Evolutionary conservation across 2,888 invertebrate genomes (phyloP).

Genomic region (Brachyopa scutellaris): DNA sequence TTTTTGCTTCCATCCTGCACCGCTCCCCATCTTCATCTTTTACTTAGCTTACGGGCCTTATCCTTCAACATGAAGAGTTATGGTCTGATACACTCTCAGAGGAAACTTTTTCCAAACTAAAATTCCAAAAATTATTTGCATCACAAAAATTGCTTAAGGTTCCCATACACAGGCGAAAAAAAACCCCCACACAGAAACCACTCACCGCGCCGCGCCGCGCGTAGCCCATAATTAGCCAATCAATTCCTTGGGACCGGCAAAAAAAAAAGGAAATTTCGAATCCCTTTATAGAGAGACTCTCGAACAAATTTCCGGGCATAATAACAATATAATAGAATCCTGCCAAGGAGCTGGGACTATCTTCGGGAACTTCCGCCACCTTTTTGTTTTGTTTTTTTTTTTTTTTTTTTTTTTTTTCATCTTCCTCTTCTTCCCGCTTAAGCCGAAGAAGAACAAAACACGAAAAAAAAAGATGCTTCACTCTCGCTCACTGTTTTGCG

Average conservation of each 20-base stretch:
- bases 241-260: slow-evolving; percentile 51
- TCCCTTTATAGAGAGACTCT: slow-evolving; percentile 56
- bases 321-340: slow-evolving; percentile 71
- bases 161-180: slow-evolving; percentile 27
- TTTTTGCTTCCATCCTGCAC: background rate
- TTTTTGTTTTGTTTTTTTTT: slow-evolving; percentile 11
- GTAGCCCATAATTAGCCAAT: slow-evolving; percentile 71
- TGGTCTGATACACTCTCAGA: slow-evolving; percentile 54
- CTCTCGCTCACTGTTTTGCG: slow-evolving; percentile 60
- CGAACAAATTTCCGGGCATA: slow-evolving; percentile 70
- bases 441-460: slow-evolving; percentile 8
- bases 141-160: slow-evolving; percentile 67
- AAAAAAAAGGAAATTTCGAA: slow-evolving; percentile 41
- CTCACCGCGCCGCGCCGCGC: slow-evolving; percentile 25
- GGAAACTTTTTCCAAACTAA: slow-evolving; percentile 38
- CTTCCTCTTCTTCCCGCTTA: slow-evolving; percentile 16
- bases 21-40: background rate
- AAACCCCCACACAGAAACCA: too few species aligned
- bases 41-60: slow-evolving; percentile 25
- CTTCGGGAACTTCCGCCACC: slow-evolving; percentile 66
- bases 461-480: slow-evolving; percentile 42
- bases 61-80: slow-evolving; percentile 63
- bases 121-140: slow-evolving; percentile 67
- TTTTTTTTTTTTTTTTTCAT: background rate
- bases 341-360: slow-evolving; percentile 61